These are phyloP conservation scores for Dryas iulia DNA, from an alignment of 1,140 invertebrate genomes.

Conservation along the genomic window DNA sequence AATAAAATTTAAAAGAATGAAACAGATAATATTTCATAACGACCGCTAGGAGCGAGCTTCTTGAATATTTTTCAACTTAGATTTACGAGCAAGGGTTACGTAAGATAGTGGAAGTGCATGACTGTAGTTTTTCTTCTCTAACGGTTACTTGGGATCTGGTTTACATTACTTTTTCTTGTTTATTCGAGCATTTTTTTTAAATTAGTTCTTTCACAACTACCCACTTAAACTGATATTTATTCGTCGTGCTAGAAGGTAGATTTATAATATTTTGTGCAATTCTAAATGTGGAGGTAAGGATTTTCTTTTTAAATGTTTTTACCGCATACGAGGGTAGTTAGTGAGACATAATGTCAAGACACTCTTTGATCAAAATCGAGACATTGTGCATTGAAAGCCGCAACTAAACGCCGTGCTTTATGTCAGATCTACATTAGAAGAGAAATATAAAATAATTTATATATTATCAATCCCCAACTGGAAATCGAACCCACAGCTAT, in stretches of 20 bases:
- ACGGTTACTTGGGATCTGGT: background rate
- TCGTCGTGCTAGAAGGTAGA: background rate
- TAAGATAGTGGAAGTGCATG: background rate
- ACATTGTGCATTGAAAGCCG: too few species aligned
- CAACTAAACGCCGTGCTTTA: too few species aligned
- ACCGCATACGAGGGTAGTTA: too few species aligned
- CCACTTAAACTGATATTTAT: background rate
- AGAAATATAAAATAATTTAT: too few species aligned
- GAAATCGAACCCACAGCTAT: too few species aligned
- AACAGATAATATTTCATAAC: background rate
- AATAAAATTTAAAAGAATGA: background rate
- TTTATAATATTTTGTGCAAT: background rate
- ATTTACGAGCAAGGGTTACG: background rate
- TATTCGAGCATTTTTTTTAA: background rate
- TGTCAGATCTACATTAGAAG: too few species aligned
- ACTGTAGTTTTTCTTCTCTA: background rate
- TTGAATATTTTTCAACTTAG: constrained; percentile 1
- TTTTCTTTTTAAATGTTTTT: too few species aligned
- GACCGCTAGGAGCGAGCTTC: background rate
- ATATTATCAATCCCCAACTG: too few species aligned
- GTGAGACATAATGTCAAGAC: too few species aligned
- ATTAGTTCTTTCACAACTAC: background rate
- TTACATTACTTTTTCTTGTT: background rate
- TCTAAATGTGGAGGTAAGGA: background rate
- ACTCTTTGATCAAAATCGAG: too few species aligned